A percentile compares a stretch with the other conserved stretches of the same genome.
Conservation (phyloP, 1,140 invertebrate genomes). For the Cardiocondyla obscurior region DNA sequence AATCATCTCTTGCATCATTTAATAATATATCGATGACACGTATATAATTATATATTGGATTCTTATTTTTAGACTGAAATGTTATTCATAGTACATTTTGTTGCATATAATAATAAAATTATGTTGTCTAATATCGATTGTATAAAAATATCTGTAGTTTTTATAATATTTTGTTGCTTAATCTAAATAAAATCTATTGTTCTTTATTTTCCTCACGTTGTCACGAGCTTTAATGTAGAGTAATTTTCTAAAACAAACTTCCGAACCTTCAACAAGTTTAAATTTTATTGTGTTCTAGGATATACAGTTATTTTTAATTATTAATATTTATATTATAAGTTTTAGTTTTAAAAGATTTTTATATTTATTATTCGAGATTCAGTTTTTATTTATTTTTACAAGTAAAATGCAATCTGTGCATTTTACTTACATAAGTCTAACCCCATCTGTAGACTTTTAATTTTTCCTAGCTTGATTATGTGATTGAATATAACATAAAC, state of each 20-base stretch:
- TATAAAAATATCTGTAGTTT: not conserved
- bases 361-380: constrained; percentile 39
- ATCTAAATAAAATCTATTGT: constrained; percentile 3
- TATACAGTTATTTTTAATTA: constrained; percentile 11
- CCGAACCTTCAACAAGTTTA: not conserved
- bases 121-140: not conserved
- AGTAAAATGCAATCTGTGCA: not conserved
- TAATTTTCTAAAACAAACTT: not conserved
- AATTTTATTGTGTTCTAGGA: constrained; percentile 15
- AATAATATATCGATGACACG: not conserved
- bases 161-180: not conserved
- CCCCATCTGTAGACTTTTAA: constrained; percentile 11
- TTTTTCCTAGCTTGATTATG: constrained; percentile 43
- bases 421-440: constrained; percentile 34
- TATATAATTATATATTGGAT: not conserved
- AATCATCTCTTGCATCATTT: not conserved
- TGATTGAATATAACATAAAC: constrained; percentile 49
- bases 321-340: constrained; percentile 25
- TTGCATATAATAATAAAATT: not conserved
- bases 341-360: constrained; percentile 25
- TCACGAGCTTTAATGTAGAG: not conserved
- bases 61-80: not conserved
- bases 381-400: constrained; percentile 40
- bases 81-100: not conserved
- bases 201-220: not conserved